Evolutionary conservation across 2,797 vertebrate species (phyloP).

Genomic region (Sphaeramia orbicularis): DNA sequence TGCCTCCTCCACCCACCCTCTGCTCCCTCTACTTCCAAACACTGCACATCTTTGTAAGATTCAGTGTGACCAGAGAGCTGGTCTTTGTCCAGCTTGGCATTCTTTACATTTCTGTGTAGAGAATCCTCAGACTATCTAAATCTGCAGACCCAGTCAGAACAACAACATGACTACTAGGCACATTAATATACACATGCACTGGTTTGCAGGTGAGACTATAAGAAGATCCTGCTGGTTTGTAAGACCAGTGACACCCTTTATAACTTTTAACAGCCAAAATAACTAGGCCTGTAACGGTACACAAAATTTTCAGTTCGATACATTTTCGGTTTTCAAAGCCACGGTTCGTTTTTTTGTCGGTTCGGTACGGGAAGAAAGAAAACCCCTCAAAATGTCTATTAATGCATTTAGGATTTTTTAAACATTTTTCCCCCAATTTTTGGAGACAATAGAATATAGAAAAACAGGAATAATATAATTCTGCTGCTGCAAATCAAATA

Average conservation of each 20-base stretch:
- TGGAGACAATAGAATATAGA: too few species aligned
- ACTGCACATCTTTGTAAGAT: constrained; percentile 79
- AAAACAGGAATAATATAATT: too few species aligned
- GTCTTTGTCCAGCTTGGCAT: constrained; percentile 80
- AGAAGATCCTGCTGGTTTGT: constrained; percentile 5
- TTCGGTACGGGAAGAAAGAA: too few species aligned
- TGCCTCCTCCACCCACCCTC: constrained; percentile 13
- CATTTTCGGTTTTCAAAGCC: too few species aligned
- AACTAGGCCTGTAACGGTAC: too few species aligned
- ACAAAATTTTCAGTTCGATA: too few species aligned
- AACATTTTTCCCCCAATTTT: too few species aligned
- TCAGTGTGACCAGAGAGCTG: constrained; percentile 60
- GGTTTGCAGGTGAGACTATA: constrained; percentile 12
- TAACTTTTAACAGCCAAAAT: too few species aligned
- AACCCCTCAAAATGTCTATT: too few species aligned
- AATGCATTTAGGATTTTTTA: too few species aligned
- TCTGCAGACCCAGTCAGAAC: constrained; percentile 36
- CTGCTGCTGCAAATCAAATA: too few species aligned
- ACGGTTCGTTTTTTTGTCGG: too few species aligned
- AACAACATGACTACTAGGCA: constrained; percentile 25
- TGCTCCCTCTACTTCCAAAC: constrained; percentile 57
- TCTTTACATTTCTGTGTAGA: constrained; percentile 79
- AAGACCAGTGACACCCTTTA: not conserved
- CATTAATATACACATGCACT: constrained; percentile 8
- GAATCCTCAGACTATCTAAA: constrained; percentile 49